Evolutionary conservation across 2,113 vertebrate genomes (phyloP).

Genomic region (Neoarius graeffei): DNA sequence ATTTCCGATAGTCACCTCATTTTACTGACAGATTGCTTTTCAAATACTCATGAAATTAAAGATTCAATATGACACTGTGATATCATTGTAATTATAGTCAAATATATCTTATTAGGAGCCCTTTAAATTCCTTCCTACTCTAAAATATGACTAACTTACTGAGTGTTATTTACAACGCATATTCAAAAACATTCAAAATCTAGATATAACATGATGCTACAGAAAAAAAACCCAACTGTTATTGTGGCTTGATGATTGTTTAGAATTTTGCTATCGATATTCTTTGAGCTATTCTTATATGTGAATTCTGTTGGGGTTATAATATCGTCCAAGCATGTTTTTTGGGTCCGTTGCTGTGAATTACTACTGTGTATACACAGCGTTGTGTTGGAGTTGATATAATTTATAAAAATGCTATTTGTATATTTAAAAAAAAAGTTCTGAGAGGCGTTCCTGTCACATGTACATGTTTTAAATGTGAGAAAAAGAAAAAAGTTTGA

Average conservation of each 20-base stretch:
- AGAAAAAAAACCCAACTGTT: neutral
- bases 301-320: neutral
- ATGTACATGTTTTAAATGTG: slow-evolving; percentile 2
- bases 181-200: neutral
- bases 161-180: neutral
- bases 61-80: neutral
- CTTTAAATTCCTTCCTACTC: neutral
- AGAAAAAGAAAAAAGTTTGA: slow-evolving; percentile 17
- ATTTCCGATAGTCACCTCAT: neutral
- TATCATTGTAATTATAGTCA: neutral
- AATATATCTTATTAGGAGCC: neutral
- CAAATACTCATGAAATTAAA: neutral
- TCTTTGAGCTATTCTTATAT: neutral
- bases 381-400: neutral
- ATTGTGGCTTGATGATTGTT: neutral
- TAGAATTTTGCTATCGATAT: too few species aligned
- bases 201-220: neutral
- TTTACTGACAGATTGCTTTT: neutral
- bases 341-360: neutral
- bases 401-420: slow-evolving; percentile 13
- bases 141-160: neutral
- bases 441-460: neutral
- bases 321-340: neutral
- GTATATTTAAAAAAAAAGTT: neutral
- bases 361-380: neutral